phyloP scores from a whole-genome alignment of 2,888 invertebrate genomes.

The Odontocolon sp. region DNA sequence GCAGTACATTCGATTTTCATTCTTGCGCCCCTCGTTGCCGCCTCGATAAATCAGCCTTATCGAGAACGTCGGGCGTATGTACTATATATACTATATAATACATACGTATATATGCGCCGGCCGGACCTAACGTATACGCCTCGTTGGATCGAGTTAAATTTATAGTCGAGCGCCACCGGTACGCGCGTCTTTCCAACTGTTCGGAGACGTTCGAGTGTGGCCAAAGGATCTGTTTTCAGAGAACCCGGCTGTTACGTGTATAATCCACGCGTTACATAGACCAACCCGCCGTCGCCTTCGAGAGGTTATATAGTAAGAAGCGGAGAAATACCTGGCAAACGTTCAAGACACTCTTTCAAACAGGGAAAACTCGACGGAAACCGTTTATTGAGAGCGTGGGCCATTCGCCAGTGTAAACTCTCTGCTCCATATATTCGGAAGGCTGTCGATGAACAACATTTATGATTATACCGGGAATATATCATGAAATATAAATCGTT shows the following conservation, averaged over 20 bases:
- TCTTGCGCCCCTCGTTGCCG: slow-evolving; percentile 43
- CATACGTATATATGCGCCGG: not conserved
- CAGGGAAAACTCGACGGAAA: slow-evolving; percentile 4
- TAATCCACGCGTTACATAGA: slow-evolving; percentile 41
- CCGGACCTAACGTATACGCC: slow-evolving; percentile 23
- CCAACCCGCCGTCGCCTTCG: no score
- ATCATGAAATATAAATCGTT: not conserved
- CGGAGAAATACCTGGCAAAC: slow-evolving; percentile 50
- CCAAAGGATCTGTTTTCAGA: slow-evolving; percentile 32
- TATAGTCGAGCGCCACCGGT: slow-evolving; percentile 23
- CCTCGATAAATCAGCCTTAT: slow-evolving; percentile 63
- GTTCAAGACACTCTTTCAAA: slow-evolving; percentile 44
- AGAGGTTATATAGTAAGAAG: no score
- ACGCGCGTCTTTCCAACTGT: slow-evolving; percentile 28
- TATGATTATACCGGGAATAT: slow-evolving; percentile 15
- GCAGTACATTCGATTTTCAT: slow-evolving; percentile 56
- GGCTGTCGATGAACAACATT: slow-evolving; percentile 50
- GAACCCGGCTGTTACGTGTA: slow-evolving; percentile 17
- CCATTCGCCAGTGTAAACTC: slow-evolving; percentile 22
- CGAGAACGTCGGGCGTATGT: slow-evolving; percentile 54
- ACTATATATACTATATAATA: slow-evolving; percentile 13
- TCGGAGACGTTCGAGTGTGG: slow-evolving; percentile 3
- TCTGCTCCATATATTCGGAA: slow-evolving; percentile 35
- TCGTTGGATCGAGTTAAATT: slow-evolving; percentile 31
- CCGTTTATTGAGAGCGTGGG: slow-evolving; percentile 29